Base-by-base conservation (phyloP, 2,888 invertebrate species). In the Yponomeuta malinellus region DNA sequence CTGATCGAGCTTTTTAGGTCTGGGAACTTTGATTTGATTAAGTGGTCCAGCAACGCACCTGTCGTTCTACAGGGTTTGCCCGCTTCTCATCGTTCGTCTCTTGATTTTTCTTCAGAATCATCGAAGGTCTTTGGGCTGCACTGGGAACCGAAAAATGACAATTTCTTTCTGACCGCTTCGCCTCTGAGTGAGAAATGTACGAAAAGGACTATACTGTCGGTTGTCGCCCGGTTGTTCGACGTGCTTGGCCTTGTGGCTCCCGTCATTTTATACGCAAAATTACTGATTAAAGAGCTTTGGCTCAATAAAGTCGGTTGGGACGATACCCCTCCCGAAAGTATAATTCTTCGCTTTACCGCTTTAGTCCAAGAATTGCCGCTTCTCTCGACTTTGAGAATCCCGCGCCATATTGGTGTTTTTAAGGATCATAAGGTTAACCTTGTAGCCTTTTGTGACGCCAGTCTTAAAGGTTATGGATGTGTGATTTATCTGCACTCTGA, bases 221-320 rank as follows among this genome's bases (percentile, higher is more conserved):
- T 63, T 10, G 33, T 71, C 5, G 66, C 65, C 31, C 59, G 69
- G n/a, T 31, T 65, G 10, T 69, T n/a, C 10, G 33, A 70, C 52
- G 10, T 64, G 29, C 63, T 48, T 15, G 71, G 69, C 10, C 69
- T 29, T 12, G 37, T 31, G 15, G 65, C 65, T 29, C 71, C 66
- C 6, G 66, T 52, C 3, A 66, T 71, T 12, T 52, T 71, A 31
- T 48, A 29, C n/a, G 71, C 71, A 15, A 71, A 71, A 71, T 52
- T 69, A 65, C 23, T 71, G 23, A 37, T 71, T 10, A 33, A 70
- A 65, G 12, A 23, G 31, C 71, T 71, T 23, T 70, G 65, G 63
- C 31, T 23, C 29, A 29, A 29, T 8, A 63, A 63, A 59, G 48
- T 71, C 43, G 71, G 48, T 69, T 71, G 71, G 71, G 71, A 71